phyloP scores from a whole-genome alignment of 2,113 vertebrate genomes.

The Apteryx mantelli region DNA sequence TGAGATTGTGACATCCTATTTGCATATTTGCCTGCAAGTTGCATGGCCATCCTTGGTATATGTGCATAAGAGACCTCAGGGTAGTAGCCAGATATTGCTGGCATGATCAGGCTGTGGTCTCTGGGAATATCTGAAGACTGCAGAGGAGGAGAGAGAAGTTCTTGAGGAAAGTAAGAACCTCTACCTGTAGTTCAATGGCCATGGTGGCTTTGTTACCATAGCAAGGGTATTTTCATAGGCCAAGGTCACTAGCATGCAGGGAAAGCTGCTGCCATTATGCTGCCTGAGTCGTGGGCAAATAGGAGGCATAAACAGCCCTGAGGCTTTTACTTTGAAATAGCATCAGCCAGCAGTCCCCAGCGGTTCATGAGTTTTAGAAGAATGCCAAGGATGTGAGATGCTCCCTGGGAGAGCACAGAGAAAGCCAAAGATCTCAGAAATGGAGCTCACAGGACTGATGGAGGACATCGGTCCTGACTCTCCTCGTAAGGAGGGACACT shows the following conservation, averaged over 20 bases:
- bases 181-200: not conserved
- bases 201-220: not conserved
- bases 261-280: not conserved
- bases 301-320: not conserved
- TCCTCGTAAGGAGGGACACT: not conserved
- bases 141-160: not conserved
- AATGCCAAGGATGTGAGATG: not conserved
- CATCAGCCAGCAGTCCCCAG: not conserved
- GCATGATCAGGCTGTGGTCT: not conserved
- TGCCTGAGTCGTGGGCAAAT: not conserved
- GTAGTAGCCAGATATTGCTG: not conserved
- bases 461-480: not conserved
- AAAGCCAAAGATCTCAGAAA: not conserved
- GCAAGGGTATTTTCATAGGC: not conserved
- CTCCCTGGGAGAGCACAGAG: not conserved
- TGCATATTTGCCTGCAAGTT: too few species aligned
- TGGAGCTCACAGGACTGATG: not conserved
- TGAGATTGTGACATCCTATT: not conserved
- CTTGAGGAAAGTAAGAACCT: not conserved
- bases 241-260: not conserved
- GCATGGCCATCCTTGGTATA: accelerated
- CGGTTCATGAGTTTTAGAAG: not conserved
- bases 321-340: not conserved
- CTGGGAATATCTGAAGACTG: not conserved
- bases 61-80: accelerated